phyloP scores from a whole-genome alignment of 1,140 invertebrate genomes.

The Babylonia areolata region DNA sequence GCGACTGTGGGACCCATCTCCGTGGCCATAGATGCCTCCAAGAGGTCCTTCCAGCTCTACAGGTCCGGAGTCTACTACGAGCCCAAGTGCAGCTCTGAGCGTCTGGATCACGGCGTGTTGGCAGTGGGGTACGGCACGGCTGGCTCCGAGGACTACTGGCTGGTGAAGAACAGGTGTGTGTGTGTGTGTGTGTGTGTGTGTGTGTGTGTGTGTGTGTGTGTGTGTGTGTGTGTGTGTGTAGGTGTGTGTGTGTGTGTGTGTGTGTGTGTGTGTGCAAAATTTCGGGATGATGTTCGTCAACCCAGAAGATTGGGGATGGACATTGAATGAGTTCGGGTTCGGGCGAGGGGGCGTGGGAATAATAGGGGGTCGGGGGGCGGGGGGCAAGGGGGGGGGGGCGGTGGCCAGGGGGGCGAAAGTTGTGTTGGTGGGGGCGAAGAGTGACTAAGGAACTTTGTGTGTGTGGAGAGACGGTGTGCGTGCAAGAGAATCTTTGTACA shows the following conservation, averaged over 20 bases:
- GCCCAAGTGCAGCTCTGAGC: constrained; percentile 81
- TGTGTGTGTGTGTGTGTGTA: background rate
- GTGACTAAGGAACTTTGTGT: background rate
- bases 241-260: too few species aligned
- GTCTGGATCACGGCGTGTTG: constrained; percentile 93
- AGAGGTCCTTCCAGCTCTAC: constrained; percentile 80
- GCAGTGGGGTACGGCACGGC: constrained; percentile 87
- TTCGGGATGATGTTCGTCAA: background rate
- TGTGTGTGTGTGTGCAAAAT: too few species aligned
- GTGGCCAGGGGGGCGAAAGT: background rate
- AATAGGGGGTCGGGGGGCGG: too few species aligned
- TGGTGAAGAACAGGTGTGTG: constrained; percentile 85
- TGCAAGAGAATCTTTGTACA: background rate
- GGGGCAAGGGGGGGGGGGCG: too few species aligned
- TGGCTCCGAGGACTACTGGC: constrained; percentile 87
- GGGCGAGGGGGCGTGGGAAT: background rate
- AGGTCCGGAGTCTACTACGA: constrained; percentile 81
- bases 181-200: background rate
- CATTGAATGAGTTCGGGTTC: too few species aligned
- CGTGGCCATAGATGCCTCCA: constrained; percentile 81
- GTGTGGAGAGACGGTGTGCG: background rate
- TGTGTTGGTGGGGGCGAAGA: background rate
- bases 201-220: background rate
- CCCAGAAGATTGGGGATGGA: background rate
- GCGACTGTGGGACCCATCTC: constrained; percentile 89